phyloP scores from a whole-genome alignment of 1,140 invertebrate genomes.

The Glossosoma conforme region DNA sequence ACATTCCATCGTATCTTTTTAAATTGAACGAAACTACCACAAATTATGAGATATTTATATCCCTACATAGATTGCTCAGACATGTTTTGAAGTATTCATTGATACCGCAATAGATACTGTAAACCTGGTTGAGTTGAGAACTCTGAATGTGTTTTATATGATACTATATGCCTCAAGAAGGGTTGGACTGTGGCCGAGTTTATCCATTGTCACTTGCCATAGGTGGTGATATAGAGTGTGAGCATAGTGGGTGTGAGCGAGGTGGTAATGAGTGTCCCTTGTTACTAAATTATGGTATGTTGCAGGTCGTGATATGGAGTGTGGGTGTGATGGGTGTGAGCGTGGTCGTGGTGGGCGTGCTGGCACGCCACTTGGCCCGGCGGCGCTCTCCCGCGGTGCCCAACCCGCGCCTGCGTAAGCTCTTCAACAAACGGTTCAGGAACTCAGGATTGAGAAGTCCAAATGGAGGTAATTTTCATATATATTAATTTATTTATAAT shows the following conservation, averaged over 20 bases:
- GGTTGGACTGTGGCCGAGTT: too few species aligned
- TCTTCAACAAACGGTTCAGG: conserved; percentile 49
- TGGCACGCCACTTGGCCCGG: conserved; percentile 57
- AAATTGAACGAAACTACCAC: too few species aligned
- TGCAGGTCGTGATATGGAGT: conserved; percentile 48
- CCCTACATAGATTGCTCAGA: too few species aligned
- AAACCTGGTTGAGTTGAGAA: neutral
- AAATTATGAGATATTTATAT: too few species aligned
- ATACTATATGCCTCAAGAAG: too few species aligned
- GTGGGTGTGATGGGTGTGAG: conserved; percentile 50
- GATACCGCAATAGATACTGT: too few species aligned
- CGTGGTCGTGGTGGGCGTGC: conserved; percentile 55
- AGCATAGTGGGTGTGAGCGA: too few species aligned
- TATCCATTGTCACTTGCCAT: too few species aligned
- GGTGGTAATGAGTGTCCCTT: neutral
- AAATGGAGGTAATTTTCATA: conserved; percentile 41
- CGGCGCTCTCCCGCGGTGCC: conserved; percentile 50
- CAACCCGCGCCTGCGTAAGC: conserved; percentile 47
- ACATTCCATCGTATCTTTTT: too few species aligned
- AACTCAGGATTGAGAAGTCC: conserved; percentile 56
- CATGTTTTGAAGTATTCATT: too few species aligned
- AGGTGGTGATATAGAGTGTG: too few species aligned
- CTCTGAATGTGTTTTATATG: too few species aligned
- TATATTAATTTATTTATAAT: neutral
- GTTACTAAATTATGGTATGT: conserved; percentile 22